Percentiles rank a stretch among this genome's conserved stretches.
phyloP scores from a whole-genome alignment of 2,888 invertebrate genomes.

The Nymphalis polychloros region DNA sequence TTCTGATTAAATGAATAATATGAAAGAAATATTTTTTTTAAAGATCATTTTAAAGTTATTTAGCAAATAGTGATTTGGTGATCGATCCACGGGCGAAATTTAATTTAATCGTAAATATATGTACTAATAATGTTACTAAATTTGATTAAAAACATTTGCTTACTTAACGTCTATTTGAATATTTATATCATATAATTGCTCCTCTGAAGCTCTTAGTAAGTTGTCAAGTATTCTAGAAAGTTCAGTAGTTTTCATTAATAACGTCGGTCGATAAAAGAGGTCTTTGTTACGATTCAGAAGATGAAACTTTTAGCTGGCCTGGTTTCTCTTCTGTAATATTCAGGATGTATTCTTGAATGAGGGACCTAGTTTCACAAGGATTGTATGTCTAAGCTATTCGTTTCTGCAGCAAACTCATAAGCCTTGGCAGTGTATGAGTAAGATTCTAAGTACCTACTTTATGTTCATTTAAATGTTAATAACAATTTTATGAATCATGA shows the following conservation, averaged over 20 bases:
- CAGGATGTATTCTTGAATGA: conserved; percentile 21
- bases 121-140: background rate
- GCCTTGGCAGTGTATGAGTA: background rate
- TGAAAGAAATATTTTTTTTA: no score
- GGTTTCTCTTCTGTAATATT: conserved; percentile 30
- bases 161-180: background rate
- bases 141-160: background rate
- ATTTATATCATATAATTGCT: conserved; percentile 4
- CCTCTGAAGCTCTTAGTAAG: background rate
- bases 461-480: background rate
- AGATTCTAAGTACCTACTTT: background rate
- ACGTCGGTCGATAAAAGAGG: conserved; percentile 23
- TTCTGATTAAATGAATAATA: no score
- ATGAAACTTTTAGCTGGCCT: conserved; percentile 25
- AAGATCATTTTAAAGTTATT: no score
- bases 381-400: conserved; percentile 12
- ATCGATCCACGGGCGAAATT: no score
- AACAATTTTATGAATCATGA: no score
- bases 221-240: conserved; percentile 20
- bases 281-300: conserved; percentile 23
- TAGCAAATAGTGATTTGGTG: no score
- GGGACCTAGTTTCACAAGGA: conserved; percentile 25
- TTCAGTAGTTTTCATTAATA: conserved; percentile 31
- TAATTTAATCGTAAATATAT: no score
- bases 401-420: conserved; percentile 22